A percentile compares a stretch with the other conserved stretches of the same genome.
These are phyloP conservation scores for Sorex araneus DNA, from an alignment of 2,113 vertebrate genomes.

Conservation along the genomic window DNA sequence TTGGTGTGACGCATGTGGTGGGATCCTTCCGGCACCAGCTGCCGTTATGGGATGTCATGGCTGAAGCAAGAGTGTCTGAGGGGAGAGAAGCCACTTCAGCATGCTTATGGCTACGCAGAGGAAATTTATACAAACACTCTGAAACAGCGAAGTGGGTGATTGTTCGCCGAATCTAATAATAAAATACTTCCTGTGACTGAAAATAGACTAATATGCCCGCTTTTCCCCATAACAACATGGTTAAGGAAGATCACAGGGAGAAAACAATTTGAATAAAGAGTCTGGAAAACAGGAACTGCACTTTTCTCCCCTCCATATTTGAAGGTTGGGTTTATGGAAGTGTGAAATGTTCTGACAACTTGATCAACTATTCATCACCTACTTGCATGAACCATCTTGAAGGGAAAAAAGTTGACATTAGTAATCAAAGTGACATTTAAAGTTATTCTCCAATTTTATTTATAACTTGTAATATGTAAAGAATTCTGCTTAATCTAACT, in stretches of 20 bases:
- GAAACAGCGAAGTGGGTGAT: background rate
- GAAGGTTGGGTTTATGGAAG: background rate
- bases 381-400: background rate
- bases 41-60: background rate
- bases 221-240: no score
- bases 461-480: background rate
- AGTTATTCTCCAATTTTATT: conserved; percentile 5
- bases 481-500: background rate
- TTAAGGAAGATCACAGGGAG: background rate
- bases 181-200: no score
- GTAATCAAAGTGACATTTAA: conserved; percentile 12
- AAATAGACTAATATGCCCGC: no score
- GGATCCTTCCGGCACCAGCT: background rate
- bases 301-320: background rate
- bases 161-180: background rate
- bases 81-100: background rate
- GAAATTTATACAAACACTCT: background rate
- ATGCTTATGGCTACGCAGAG: background rate
- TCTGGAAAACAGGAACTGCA: background rate
- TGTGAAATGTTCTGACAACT: background rate
- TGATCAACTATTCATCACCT: background rate
- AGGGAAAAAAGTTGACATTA: background rate
- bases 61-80: background rate
- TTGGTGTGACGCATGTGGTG: background rate
- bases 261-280: background rate